phyloP scores from a whole-genome alignment of 2,888 invertebrate species.

The Drosophila macrospina region DNA sequence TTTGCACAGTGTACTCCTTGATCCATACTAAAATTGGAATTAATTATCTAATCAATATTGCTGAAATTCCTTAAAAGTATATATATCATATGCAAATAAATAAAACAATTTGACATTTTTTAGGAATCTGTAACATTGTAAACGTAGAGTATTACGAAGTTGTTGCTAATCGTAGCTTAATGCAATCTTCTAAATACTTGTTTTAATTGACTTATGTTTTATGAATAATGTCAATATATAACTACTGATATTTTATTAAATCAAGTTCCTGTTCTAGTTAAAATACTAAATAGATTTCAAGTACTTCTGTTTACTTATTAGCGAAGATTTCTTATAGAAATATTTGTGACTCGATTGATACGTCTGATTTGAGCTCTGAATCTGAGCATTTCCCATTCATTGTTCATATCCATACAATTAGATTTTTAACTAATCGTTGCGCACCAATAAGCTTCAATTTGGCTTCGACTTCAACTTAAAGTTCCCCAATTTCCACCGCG shows the following conservation, averaged over 20 bases:
- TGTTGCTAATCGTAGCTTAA: background rate
- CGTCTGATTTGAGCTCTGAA: background rate
- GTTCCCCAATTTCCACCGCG: constrained; percentile 5
- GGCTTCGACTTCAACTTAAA: constrained; percentile 7
- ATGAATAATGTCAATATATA: too few relatives aligned
- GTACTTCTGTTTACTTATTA: too few relatives aligned
- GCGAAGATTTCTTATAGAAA: background rate
- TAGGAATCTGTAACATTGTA: background rate
- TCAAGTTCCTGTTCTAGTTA: too few relatives aligned
- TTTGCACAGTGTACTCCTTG: background rate
- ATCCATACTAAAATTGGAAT: background rate
- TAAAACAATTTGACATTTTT: background rate
- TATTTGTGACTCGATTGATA: background rate
- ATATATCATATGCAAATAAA: background rate
- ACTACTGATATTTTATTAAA: too few relatives aligned
- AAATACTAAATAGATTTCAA: too few relatives aligned
- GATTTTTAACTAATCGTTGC: constrained; percentile 6
- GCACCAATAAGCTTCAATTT: constrained; percentile 34
- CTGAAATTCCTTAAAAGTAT: background rate
- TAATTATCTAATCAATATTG: background rate
- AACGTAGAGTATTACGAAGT: background rate
- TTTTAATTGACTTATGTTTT: too few relatives aligned
- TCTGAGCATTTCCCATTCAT: too few relatives aligned
- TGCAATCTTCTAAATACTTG: too few relatives aligned
- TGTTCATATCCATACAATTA: background rate